phyloP scores from a whole-genome alignment of 2,888 invertebrate species.

The Fragum sueziense region DNA sequence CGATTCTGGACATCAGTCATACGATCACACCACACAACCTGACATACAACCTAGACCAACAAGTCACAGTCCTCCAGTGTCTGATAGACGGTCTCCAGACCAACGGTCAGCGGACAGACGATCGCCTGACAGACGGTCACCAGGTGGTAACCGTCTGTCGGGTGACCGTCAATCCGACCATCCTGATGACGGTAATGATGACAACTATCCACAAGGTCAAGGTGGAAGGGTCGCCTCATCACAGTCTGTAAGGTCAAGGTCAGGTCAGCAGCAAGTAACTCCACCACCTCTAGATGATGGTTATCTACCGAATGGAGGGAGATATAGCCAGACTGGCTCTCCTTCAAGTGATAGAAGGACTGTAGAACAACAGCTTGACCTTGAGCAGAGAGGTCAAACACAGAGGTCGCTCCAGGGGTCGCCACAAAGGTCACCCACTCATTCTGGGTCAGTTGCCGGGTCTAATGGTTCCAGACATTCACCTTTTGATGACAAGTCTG shows the following conservation, averaged over 20 bases:
- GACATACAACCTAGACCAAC: background rate
- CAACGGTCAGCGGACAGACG: background rate
- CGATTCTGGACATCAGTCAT: constrained; percentile 49
- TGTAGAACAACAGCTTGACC: background rate
- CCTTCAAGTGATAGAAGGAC: background rate
- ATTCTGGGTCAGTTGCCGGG: background rate
- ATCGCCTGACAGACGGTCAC: background rate
- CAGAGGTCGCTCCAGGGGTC: background rate
- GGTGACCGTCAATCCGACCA: background rate
- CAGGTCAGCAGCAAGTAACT: background rate
- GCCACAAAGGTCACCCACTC: background rate
- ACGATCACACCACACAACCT: constrained; percentile 29
- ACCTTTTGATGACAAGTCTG: background rate
- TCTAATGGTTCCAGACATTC: background rate
- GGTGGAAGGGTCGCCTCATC: constrained; percentile 21
- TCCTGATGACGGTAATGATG: constrained; percentile 14
- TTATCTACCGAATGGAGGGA: too few relatives aligned
- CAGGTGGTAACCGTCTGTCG: background rate
- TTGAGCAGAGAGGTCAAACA: background rate
- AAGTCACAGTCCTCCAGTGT: background rate
- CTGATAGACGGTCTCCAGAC: background rate
- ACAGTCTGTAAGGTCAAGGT: background rate
- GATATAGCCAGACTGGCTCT: constrained; percentile 5
- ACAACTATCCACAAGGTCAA: constrained; percentile 26
- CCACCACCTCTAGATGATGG: background rate